A percentile compares a stretch with the other conserved stretches of the same genome.
Evolutionary conservation across 2,888 invertebrate genomes (phyloP).

Genomic region (Eupithecia pulchellata): DNA sequence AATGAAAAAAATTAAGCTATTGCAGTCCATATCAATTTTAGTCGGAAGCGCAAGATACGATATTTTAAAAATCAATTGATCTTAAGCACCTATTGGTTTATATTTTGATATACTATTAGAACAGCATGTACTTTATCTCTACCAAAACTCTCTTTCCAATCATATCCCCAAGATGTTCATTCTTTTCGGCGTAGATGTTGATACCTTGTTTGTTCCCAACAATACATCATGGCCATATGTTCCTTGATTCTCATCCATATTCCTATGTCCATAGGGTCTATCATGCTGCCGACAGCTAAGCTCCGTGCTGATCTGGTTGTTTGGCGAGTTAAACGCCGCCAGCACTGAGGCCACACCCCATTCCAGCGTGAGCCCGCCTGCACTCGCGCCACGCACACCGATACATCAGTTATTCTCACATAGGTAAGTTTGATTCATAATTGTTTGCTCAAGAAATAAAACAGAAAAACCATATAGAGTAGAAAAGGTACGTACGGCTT

Average conservation of each 20-base stretch:
- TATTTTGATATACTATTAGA: background rate
- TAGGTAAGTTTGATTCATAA: constrained; percentile 54
- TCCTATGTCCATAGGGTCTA: constrained; percentile 69
- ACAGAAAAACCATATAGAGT: background rate
- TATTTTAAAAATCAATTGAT: background rate
- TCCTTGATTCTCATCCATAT: background rate
- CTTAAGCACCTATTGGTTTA: background rate
- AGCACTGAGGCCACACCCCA: constrained; percentile 38
- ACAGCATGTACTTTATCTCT: background rate
- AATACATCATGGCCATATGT: background rate
- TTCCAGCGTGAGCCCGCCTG: constrained; percentile 33
- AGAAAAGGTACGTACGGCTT: too few species aligned
- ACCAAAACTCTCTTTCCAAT: background rate
- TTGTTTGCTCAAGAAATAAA: background rate
- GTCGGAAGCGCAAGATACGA: background rate
- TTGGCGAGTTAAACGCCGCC: constrained; percentile 71
- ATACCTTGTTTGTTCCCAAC: background rate
- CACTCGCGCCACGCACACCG: constrained; percentile 50
- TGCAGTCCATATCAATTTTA: too few species aligned
- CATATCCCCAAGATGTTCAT: background rate
- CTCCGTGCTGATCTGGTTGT: constrained; percentile 85
- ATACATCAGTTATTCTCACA: constrained; percentile 75
- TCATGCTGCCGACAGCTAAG: constrained; percentile 87
- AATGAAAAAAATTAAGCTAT: too few species aligned
- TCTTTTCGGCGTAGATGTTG: background rate